Evolutionary conservation across 2,797 vertebrate species (phyloP).

Genomic region (Mormyrus proboscirostris): DNA sequence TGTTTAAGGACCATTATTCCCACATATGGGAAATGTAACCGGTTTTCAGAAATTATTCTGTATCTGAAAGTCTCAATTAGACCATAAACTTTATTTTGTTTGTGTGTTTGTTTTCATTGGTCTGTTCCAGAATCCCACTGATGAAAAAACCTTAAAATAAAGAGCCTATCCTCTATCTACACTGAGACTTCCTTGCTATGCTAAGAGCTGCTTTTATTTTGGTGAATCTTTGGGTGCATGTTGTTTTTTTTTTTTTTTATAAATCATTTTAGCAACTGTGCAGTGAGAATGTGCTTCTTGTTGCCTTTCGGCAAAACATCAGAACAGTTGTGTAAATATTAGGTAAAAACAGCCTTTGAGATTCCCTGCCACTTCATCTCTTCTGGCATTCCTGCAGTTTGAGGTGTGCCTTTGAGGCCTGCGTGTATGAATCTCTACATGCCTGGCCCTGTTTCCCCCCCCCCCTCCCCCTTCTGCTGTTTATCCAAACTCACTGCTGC

Average conservation of each 20-base stretch:
- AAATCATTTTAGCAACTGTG: background rate
- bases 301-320: background rate
- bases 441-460: background rate
- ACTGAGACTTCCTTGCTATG: background rate
- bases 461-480: background rate
- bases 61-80: background rate
- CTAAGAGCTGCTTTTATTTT: conserved; percentile 10
- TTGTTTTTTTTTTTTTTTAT: background rate
- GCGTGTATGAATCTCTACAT: background rate
- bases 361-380: background rate
- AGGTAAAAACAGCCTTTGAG: background rate
- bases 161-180: background rate
- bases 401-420: background rate
- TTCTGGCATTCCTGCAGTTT: background rate
- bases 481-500: conserved; percentile 1
- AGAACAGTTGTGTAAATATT: background rate
- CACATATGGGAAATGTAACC: background rate
- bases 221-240: background rate
- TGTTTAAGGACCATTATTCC: background rate
- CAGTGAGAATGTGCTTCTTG: background rate
- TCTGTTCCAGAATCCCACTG: background rate
- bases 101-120: background rate
- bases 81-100: background rate
- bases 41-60: background rate
- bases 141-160: background rate